phyloP scores from a whole-genome alignment of 2,888 invertebrate genomes.

The Dorcus parallelipipedus region DNA sequence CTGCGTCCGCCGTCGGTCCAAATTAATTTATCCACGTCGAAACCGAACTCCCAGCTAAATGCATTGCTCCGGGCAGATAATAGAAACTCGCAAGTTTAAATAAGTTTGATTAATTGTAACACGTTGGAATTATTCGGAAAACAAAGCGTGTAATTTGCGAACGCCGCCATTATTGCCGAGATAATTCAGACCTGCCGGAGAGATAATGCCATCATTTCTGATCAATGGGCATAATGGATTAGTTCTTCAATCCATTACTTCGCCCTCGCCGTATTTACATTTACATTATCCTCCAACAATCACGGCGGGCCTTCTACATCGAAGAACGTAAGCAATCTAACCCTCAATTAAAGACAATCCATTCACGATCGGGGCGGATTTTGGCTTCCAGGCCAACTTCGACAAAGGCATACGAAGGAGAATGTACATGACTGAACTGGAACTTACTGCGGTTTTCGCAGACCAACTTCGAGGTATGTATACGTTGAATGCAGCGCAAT shows the following conservation, averaged over 20 bases:
- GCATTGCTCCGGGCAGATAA: too few species aligned
- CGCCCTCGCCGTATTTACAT: slow-evolving; percentile 6
- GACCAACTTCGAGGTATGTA: slow-evolving; percentile 8
- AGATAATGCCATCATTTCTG: slow-evolving; percentile 14
- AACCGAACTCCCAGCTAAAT: too few species aligned
- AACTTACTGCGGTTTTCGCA: slow-evolving; percentile 26
- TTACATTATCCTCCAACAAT: slow-evolving; percentile 16
- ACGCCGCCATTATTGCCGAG: slow-evolving; percentile 7
- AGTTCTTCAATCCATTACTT: slow-evolving; percentile 17
- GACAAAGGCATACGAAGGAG: background rate
- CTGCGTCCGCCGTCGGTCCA: too few species aligned
- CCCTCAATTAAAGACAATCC: slow-evolving; percentile 24
- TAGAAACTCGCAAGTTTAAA: background rate
- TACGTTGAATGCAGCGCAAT: slow-evolving; percentile 20
- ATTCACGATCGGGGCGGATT: slow-evolving; percentile 10
- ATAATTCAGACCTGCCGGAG: slow-evolving; percentile 1
- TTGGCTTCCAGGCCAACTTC: slow-evolving; percentile 1
- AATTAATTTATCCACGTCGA: too few species aligned
- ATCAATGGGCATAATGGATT: slow-evolving; percentile 17
- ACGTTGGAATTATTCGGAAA: slow-evolving; percentile 13
- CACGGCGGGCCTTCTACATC: slow-evolving; percentile 4
- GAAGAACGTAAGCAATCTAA: slow-evolving; percentile 13
- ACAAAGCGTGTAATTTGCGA: slow-evolving; percentile 19
- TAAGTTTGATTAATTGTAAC: slow-evolving; percentile 12
- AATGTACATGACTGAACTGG: slow-evolving; percentile 25